Evolutionary conservation across 2,888 invertebrate species (phyloP).

Genomic region (Pediacus dermestoides): DNA sequence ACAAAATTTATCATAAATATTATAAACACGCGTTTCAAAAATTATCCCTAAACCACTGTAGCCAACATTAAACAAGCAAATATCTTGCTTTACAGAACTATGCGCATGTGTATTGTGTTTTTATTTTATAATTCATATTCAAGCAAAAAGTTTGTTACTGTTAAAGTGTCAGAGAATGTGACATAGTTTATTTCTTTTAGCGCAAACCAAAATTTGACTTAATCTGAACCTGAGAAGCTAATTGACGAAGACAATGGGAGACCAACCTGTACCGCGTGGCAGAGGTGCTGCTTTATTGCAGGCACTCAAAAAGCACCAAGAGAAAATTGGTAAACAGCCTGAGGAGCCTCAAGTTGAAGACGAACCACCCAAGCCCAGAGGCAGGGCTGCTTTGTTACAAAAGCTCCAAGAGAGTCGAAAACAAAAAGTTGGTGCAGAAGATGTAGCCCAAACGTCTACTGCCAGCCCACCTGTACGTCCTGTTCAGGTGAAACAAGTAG

Average conservation of each 20-base stretch:
- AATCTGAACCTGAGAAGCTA: background rate
- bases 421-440: conserved; percentile 26
- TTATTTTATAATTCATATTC: no score
- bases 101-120: no score
- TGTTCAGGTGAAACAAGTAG: background rate
- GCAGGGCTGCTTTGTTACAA: conserved; percentile 41
- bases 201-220: background rate
- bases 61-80: no score
- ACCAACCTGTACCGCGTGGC: conserved; percentile 29
- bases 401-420: conserved; percentile 30
- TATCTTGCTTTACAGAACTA: no score
- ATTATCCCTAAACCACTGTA: no score
- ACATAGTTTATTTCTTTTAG: background rate
- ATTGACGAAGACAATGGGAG: conserved; percentile 11
- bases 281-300: conserved; percentile 34
- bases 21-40: no score
- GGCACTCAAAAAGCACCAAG: conserved; percentile 21
- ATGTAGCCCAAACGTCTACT: conserved; percentile 1
- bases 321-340: conserved; percentile 20
- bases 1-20: no score
- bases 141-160: no score
- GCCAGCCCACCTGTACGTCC: conserved; percentile 6
- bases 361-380: conserved; percentile 38
- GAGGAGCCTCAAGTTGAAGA: conserved; percentile 19
- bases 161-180: no score